Evolutionary conservation across 1,140 invertebrate species (phyloP), one percentile per base, ranked within the genome.

Genomic region (Aphis craccivora): DNA sequence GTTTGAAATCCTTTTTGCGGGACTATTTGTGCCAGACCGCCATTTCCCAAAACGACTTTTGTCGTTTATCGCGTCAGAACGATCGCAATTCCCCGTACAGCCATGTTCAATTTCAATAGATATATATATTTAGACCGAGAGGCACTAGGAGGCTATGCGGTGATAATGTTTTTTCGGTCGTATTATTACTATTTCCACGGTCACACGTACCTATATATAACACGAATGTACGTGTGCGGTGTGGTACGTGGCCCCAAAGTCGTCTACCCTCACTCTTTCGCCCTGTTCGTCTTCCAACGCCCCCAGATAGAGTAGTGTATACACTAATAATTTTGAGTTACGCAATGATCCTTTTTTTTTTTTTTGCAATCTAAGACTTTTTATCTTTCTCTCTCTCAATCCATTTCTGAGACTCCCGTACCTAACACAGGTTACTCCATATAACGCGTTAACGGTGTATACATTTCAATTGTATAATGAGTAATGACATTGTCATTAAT

Each of bases 101-200:
- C 14, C 60, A n/a, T 76, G 30, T 76, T 18, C 60, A 76, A 76
- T n/a, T 76, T n/a, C 60, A 67, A 67, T 67, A 67, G 2, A 67
- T n/a, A 67, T n/a, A 60, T 67, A n/a, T 67, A n/a, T n/a, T 18
- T 76, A 18, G n/a, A n/a, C 14, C n/a, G n/a, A 76, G 11, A n/a
- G 5, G 60, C 60, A 76, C 60, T 18, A 76, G 14, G 30, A n/a
- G 60, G 14, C 11, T 76, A 76, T 76, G 60, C 60, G 30, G 60
- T 76, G 60, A 76, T 37, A 83, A 83, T 83, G 76, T 83, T 83
- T 83, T 83, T 83, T 83, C 76, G 76, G 76, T 83, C 35, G 30
- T 76, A 83, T 83, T 83, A 37, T 83, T 37, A 83, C 35, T 83
- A 7, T 83, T 37, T 83, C n/a, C 8, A 83, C 76, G 76, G 35